These are phyloP conservation scores for Propithecus coquereli DNA, from an alignment of 2,113 vertebrate species.

Conservation along the genomic window DNA sequence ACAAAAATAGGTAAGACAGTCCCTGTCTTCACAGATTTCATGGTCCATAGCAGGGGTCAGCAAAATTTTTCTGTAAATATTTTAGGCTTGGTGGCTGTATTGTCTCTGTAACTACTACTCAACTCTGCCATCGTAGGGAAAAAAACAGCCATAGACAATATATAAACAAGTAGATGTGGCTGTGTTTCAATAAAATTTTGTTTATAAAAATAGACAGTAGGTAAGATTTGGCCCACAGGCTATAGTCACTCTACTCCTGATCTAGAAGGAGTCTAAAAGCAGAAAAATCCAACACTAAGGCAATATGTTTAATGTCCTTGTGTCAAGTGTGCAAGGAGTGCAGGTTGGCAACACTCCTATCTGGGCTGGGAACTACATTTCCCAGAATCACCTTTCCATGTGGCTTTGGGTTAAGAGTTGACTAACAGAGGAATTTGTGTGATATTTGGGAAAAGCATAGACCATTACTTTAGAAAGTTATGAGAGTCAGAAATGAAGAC, in stretches of 20 bases:
- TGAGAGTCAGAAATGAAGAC: not conserved
- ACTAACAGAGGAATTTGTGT: not conserved
- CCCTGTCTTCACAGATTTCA: not conserved
- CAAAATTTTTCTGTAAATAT: not conserved
- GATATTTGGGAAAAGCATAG: not conserved
- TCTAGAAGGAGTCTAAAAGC: not conserved
- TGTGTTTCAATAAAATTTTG: not conserved
- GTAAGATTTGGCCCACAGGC: not conserved
- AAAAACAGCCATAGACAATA: not conserved
- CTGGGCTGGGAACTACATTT: not conserved
- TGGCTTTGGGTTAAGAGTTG: not conserved
- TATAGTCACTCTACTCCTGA: not conserved
- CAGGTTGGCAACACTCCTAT: not conserved
- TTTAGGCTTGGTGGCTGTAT: not conserved
- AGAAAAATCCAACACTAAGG: not conserved
- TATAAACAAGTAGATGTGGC: not conserved
- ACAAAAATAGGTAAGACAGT: not conserved
- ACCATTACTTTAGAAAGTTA: not conserved
- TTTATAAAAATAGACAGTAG: not conserved
- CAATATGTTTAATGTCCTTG: not conserved
- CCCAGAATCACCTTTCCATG: not conserved
- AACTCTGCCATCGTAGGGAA: not conserved
- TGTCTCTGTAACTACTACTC: not conserved
- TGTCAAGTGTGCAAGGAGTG: not conserved
- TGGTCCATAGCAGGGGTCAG: not conserved